A percentile compares a stretch with the other conserved stretches of the same genome.
Conservation (phyloP, 2,888 invertebrate genomes). For the Drosophila multiciliata region DNA sequence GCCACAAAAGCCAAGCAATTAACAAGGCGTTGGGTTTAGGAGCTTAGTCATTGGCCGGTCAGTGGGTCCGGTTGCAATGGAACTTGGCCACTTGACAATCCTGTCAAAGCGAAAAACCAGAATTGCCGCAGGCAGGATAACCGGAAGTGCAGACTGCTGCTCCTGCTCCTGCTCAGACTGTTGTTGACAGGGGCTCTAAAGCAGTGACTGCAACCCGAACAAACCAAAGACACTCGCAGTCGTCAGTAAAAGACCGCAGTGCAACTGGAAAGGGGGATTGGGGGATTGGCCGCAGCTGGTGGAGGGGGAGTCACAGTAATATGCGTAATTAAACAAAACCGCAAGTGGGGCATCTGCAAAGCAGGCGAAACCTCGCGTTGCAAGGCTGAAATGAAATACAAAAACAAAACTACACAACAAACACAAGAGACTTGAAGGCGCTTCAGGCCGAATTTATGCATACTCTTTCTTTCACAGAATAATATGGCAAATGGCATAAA, state of each 20-base stretch:
- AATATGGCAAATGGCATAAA: background rate
- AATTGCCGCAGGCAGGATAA: conserved; percentile 56
- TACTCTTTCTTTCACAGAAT: conserved; percentile 10
- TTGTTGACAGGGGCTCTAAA: conserved; percentile 55
- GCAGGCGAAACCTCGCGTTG: conserved; percentile 36
- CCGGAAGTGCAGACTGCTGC: conserved; percentile 47
- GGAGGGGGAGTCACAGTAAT: conserved; percentile 51
- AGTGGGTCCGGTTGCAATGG: conserved; percentile 28
- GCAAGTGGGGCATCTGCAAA: conserved; percentile 66
- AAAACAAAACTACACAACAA: conserved; percentile 51
- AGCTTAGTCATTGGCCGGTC: conserved; percentile 41
- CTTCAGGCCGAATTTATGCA: background rate
- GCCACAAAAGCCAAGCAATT: conserved; percentile 71
- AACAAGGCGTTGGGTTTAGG: conserved; percentile 66
- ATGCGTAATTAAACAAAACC: conserved; percentile 81
- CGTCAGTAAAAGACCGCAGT: conserved; percentile 63
- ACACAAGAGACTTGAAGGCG: conserved; percentile 27
- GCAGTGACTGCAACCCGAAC: conserved; percentile 23
- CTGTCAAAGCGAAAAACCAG: conserved; percentile 50
- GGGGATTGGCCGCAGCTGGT: background rate
- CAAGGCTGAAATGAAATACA: conserved; percentile 15
- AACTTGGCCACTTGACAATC: conserved; percentile 52
- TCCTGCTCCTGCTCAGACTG: conserved; percentile 52
- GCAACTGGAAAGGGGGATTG: conserved; percentile 35
- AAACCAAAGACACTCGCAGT: conserved; percentile 60